Evolutionary conservation across 2,888 invertebrate genomes (phyloP).

Genomic region (Nebria brevicollis): DNA sequence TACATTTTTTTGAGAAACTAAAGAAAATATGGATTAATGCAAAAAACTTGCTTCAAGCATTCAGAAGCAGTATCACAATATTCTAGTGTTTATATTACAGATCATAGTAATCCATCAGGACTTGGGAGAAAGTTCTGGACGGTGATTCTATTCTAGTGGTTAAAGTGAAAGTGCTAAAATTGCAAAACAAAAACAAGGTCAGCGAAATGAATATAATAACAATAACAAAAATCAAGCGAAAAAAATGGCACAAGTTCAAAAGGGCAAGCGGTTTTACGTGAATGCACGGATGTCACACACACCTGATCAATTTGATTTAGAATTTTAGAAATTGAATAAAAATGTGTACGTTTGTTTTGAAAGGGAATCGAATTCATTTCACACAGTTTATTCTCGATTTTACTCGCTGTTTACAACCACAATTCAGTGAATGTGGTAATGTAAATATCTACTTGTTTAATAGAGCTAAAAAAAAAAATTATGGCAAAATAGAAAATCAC

Average conservation of each 20-base stretch:
- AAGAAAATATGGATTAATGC: neutral
- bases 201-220: constrained; percentile 16
- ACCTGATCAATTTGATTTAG: neutral
- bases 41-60: constrained; percentile 10
- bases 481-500: neutral
- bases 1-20: neutral
- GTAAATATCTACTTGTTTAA: neutral
- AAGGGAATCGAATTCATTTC: neutral
- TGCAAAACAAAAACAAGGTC: constrained; percentile 38
- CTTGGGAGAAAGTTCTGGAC: constrained; percentile 41
- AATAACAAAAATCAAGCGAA: neutral
- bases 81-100: constrained; percentile 28
- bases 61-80: constrained; percentile 21
- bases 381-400: neutral
- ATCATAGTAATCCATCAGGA: constrained; percentile 28
- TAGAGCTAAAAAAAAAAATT: neutral
- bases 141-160: neutral
- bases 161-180: constrained; percentile 34
- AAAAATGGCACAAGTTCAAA: constrained; percentile 43
- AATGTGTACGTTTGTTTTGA: neutral
- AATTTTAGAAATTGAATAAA: neutral
- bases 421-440: neutral
- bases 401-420: neutral
- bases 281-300: neutral
- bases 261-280: constrained; percentile 21